Evolutionary conservation across 2,888 invertebrate genomes (phyloP).

Genomic region (Julus scanicus): DNA sequence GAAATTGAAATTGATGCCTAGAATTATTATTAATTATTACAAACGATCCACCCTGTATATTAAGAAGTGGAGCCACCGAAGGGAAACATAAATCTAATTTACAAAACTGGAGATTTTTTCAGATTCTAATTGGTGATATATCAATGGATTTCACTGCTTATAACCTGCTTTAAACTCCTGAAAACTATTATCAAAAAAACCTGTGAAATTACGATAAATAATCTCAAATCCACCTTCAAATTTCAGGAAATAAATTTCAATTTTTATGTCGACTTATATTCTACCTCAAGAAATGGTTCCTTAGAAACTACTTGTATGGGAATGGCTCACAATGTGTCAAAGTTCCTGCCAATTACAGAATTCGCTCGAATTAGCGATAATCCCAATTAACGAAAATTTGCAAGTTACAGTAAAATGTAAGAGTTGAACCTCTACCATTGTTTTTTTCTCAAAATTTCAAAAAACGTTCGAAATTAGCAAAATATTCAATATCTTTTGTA

Average conservation of each 20-base stretch:
- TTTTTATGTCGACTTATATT: background rate
- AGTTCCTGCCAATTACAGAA: background rate
- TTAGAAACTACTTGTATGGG: background rate
- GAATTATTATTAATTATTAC: constrained; percentile 45
- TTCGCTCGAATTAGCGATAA: no score
- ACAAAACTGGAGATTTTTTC: no score
- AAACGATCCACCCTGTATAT: constrained; percentile 36
- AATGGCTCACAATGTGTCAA: constrained; percentile 2
- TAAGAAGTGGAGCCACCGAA: background rate
- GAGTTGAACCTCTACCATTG: no score
- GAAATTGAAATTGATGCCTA: constrained; percentile 45
- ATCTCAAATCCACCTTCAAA: background rate
- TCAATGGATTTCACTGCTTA: background rate
- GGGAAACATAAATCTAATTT: background rate
- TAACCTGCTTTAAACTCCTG: background rate
- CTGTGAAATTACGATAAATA: no score
- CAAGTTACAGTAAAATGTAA: no score
- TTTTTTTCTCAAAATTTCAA: background rate
- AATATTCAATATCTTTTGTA: background rate
- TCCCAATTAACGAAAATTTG: no score
- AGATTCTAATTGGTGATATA: no score
- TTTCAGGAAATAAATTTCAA: background rate
- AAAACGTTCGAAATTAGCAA: background rate
- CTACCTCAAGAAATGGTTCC: constrained; percentile 11
- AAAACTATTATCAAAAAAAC: background rate